phyloP scores from a whole-genome alignment of 2,797 vertebrate genomes.

The Zalophus californianus region DNA sequence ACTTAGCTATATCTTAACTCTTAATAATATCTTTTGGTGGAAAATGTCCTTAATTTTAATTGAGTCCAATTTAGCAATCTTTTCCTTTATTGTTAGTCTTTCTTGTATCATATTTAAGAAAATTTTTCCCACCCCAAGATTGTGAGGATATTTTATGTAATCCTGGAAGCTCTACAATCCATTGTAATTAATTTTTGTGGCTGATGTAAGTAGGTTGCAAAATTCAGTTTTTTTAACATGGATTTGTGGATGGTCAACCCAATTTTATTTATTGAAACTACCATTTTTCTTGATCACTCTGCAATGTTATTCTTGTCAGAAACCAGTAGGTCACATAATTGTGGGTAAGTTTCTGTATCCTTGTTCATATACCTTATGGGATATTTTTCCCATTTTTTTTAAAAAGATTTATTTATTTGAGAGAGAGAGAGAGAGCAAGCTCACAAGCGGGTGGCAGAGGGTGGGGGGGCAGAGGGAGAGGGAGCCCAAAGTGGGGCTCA shows the following conservation, averaged over 20 bases:
- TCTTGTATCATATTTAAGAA: not conserved
- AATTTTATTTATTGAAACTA: not conserved
- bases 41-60: not conserved
- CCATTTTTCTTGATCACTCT: not conserved
- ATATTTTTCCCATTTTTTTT: not conserved
- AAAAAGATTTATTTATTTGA: too few relatives aligned
- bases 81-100: not conserved
- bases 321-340: not conserved
- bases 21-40: not conserved
- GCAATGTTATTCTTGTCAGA: not conserved
- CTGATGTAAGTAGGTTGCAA: not conserved
- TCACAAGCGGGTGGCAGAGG: too few relatives aligned
- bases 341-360: not conserved
- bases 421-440: too few relatives aligned
- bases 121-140: not conserved
- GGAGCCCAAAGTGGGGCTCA: not conserved
- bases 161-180: not conserved
- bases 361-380: not conserved
- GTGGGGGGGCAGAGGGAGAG: not conserved
- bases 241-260: not conserved
- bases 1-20: not conserved
- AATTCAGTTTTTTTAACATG: not conserved
- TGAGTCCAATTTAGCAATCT: not conserved
- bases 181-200: not conserved
- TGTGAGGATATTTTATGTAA: not conserved